Evolutionary conservation across 2,113 vertebrate genomes (phyloP).

Genomic region (Anolis carolinensis): DNA sequence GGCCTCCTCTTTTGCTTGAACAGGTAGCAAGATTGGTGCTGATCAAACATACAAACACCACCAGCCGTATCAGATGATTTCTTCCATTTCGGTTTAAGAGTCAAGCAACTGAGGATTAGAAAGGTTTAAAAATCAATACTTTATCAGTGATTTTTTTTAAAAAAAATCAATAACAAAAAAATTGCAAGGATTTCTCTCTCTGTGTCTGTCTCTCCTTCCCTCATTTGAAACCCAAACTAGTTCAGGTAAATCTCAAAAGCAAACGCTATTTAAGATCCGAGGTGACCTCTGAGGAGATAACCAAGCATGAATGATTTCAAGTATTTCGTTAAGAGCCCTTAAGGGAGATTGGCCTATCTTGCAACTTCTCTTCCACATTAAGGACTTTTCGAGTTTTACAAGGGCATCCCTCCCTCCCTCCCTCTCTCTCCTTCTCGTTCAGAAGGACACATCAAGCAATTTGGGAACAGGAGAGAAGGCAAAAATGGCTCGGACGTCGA

Average conservation of each 20-base stretch:
- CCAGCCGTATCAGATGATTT: background rate
- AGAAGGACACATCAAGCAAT: background rate
- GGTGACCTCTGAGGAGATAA: conserved; percentile 20
- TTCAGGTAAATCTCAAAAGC: conserved; percentile 15
- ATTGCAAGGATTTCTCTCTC: background rate
- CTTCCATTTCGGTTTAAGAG: background rate
- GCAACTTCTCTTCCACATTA: background rate
- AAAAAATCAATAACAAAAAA: conserved; percentile 3
- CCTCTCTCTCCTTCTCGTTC: too few relatives aligned
- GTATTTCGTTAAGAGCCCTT: conserved; percentile 15
- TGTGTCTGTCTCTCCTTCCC: background rate
- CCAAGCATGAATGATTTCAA: conserved; percentile 8
- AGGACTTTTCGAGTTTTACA: conserved; percentile 5
- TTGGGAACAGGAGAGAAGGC: background rate
- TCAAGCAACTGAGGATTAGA: conserved; percentile 2
- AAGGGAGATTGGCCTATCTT: background rate
- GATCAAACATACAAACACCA: background rate
- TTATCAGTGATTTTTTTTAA: conserved; percentile 3
- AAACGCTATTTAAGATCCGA: conserved; percentile 14
- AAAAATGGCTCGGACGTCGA: background rate
- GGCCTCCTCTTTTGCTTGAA: background rate
- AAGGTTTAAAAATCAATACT: conserved; percentile 7
- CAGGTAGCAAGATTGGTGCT: background rate
- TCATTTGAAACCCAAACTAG: background rate
- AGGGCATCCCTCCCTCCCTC: background rate